Base-by-base conservation (phyloP, 2,113 vertebrate genomes). In the Syngnathoides biaculeatus region DNA sequence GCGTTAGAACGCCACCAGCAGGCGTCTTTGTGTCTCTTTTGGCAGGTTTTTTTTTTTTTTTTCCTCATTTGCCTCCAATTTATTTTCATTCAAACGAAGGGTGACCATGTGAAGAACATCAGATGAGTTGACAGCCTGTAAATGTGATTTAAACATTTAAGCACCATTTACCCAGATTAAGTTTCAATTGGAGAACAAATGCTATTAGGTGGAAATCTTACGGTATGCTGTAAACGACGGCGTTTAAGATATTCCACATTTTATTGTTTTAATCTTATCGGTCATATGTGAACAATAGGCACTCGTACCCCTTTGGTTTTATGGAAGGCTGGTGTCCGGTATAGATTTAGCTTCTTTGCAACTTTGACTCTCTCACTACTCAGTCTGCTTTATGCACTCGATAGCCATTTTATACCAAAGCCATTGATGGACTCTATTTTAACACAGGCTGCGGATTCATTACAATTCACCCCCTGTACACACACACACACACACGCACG, bases 101-200 rank as follows among this genome's bases (percentile, higher is more conserved):
- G 87, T 89, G 89, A 86, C 86, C 87, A 90, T 89, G 89, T 90
- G 89, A 89, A 84, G 89, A 89, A 87, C 87, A 90, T 89, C 86
- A 89, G 80, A 90, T 87, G 87, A 89, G 86, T 88, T 90, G 89
- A 89, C 87, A 90, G 85, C 85, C 87, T 90, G 89, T 89, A 88
- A 90, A 90, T 90, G 89, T 90, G 87, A 90, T 90, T 90, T 90
- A 89, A 90, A 87, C 89, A 90, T 90, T 89, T 89, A 89, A 82
- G 89, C 86, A 87, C 89, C 85, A 89, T 90, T 90, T 89, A 88
- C 84, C 73, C 87, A 74, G 85, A 90, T 90, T 90, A 89, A 85
- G 79, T 83, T 89, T 84, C 84, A 87, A 90, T 89, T 89, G 87
- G 79, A 86, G 81, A 85, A 89, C 87, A 90, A 89, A 89, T 90